Evolutionary conservation across 2,797 vertebrate species (phyloP).

Genomic region (Tympanoctomys barrerae): DNA sequence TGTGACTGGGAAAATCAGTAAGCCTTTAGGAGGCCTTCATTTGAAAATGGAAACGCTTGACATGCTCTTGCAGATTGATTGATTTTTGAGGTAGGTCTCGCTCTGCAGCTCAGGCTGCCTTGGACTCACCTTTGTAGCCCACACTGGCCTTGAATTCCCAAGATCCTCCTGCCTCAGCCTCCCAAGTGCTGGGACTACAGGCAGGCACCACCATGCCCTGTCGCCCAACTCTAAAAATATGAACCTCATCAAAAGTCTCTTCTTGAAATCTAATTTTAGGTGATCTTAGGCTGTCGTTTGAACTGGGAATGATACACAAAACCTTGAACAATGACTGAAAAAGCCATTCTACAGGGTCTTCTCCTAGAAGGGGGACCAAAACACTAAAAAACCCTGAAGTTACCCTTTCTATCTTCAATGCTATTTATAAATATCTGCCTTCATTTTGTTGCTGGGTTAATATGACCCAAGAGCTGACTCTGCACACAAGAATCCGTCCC

Average conservation of each 20-base stretch:
- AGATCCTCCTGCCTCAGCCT: too few relatives aligned
- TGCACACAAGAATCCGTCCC: conserved; percentile 39
- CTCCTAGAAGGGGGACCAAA: conserved; percentile 52
- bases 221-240: conserved; percentile 18
- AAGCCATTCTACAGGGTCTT: background rate
- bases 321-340: conserved; percentile 43
- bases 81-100: too few relatives aligned
- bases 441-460: conserved; percentile 65
- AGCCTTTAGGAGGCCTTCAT: conserved; percentile 18
- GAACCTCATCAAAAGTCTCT: background rate
- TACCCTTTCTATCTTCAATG: conserved; percentile 65
- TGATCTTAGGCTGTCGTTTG: background rate
- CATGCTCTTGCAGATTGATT: background rate
- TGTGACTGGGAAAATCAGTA: background rate
- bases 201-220: background rate
- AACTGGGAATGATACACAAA: conserved; percentile 3
- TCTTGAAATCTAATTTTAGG: conserved; percentile 41
- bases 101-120: too few relatives aligned
- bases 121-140: too few relatives aligned
- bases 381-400: background rate
- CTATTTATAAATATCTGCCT: conserved; percentile 64
- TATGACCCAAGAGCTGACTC: conserved; percentile 67
- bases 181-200: too few relatives aligned
- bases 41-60: conserved; percentile 8
- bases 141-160: too few relatives aligned